Evolutionary conservation across 2,797 vertebrate species (phyloP).

Genomic region (Megaceryle alcyon): DNA sequence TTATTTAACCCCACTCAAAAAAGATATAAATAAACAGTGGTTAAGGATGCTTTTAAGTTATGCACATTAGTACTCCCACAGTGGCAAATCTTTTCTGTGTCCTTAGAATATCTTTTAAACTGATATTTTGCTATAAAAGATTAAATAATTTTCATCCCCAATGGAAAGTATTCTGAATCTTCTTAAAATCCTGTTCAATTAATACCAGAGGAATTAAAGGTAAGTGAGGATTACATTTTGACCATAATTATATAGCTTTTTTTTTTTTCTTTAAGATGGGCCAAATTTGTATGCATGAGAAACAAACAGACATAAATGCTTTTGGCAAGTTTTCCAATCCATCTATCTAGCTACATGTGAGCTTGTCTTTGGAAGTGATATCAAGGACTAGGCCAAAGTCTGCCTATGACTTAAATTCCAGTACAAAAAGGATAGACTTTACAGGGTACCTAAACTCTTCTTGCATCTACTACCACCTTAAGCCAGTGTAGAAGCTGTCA

Average conservation of each 20-base stretch:
- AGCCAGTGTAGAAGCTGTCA: too few species aligned
- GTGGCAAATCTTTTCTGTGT: not conserved
- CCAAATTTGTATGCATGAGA: not conserved
- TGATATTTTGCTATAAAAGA: not conserved
- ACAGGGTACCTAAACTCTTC: too few species aligned
- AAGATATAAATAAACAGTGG: constrained; percentile 3
- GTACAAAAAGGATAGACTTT: too few species aligned
- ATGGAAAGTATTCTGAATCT: not conserved
- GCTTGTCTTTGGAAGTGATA: too few species aligned
- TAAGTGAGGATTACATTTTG: not conserved
- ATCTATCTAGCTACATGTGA: too few species aligned
- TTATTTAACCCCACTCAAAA: not conserved
- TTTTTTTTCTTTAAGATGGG: not conserved
- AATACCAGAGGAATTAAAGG: not conserved
- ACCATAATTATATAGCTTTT: not conserved
- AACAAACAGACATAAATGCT: not conserved
- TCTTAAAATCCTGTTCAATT: not conserved
- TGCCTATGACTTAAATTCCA: too few species aligned
- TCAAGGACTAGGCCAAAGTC: too few species aligned
- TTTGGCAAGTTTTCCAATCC: too few species aligned
- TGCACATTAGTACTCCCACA: not conserved
- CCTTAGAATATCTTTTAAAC: not conserved
- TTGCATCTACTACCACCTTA: too few species aligned
- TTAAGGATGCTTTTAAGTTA: not conserved
- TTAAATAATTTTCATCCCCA: not conserved